Conservation (phyloP, 2,113 vertebrate species). For the Osmerus mordax region DNA sequence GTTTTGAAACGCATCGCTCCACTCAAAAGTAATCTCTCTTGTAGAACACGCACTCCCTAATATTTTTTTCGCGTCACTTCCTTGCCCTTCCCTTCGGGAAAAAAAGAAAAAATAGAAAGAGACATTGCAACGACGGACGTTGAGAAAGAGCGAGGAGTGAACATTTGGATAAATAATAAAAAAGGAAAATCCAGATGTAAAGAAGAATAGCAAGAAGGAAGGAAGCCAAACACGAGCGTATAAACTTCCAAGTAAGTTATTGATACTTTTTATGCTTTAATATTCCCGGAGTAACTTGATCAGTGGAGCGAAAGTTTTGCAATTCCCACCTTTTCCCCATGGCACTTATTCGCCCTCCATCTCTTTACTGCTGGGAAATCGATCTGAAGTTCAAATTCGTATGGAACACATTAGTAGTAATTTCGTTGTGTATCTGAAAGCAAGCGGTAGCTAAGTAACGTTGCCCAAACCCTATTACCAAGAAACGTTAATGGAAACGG, state of each 20-base stretch:
- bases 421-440: not conserved
- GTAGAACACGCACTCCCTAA: slow-evolving; percentile 29
- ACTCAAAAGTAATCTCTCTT: too few relatives aligned
- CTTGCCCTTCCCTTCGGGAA: slow-evolving; percentile 75
- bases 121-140: slow-evolving; percentile 49
- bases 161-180: slow-evolving; percentile 18
- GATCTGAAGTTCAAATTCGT: not conserved
- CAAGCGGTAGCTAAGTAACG: too few relatives aligned
- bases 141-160: slow-evolving; percentile 53
- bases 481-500: too few relatives aligned
- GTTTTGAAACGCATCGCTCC: not conserved
- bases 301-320: slow-evolving; percentile 24
- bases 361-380: not conserved
- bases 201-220: slow-evolving; percentile 38
- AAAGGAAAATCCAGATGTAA: slow-evolving; percentile 50
- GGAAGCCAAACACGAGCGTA: slow-evolving; percentile 34
- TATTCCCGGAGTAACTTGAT: slow-evolving; percentile 5
- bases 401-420: not conserved
- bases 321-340: slow-evolving; percentile 10
- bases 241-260: slow-evolving; percentile 62
- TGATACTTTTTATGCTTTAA: not conserved
- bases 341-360: not conserved
- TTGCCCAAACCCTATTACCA: too few relatives aligned
- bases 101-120: slow-evolving; percentile 61
- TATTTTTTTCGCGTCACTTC: slow-evolving; percentile 72